Evolutionary conservation across 2,113 vertebrate genomes (phyloP).

Genomic region (Phaethon lepturus): DNA sequence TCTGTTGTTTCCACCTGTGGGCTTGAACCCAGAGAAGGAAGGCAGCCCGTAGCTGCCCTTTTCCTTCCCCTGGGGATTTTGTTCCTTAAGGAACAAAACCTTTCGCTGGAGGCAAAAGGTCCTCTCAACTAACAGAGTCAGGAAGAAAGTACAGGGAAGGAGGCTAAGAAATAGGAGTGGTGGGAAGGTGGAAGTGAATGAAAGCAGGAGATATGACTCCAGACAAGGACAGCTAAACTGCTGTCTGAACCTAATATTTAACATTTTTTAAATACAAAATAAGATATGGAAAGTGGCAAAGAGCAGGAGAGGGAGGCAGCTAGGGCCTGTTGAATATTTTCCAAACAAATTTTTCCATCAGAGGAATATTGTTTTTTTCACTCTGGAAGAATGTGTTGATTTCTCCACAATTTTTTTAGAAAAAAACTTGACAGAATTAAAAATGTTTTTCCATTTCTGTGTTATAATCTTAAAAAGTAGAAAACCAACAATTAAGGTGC

Average conservation of each 20-base stretch:
- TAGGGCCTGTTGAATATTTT: not conserved
- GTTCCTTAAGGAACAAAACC: not conserved
- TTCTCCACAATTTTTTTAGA: not conserved
- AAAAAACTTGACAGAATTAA: not conserved
- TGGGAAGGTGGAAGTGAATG: not conserved
- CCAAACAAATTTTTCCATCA: not conserved
- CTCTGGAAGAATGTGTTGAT: not conserved
- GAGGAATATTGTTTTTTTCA: not conserved
- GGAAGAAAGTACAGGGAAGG: not conserved
- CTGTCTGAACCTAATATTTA: not conserved
- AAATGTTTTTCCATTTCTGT: not conserved
- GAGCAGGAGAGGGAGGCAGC: not conserved
- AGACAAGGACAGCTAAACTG: not conserved
- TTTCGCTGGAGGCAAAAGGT: not conserved
- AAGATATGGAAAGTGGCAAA: not conserved
- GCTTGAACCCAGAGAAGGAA: not conserved
- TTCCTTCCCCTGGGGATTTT: not conserved
- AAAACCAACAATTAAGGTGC: not conserved
- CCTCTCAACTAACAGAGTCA: not conserved
- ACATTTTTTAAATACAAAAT: not conserved
- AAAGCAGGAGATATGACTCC: not conserved
- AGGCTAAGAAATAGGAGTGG: not conserved
- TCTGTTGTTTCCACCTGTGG: not conserved
- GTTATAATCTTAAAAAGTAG: not conserved
- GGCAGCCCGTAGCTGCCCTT: not conserved